A percentile compares a stretch with the other conserved stretches of the same genome.
Conservation (phyloP, 1,140 invertebrate genomes). For the Drosophila mauritiana region DNA sequence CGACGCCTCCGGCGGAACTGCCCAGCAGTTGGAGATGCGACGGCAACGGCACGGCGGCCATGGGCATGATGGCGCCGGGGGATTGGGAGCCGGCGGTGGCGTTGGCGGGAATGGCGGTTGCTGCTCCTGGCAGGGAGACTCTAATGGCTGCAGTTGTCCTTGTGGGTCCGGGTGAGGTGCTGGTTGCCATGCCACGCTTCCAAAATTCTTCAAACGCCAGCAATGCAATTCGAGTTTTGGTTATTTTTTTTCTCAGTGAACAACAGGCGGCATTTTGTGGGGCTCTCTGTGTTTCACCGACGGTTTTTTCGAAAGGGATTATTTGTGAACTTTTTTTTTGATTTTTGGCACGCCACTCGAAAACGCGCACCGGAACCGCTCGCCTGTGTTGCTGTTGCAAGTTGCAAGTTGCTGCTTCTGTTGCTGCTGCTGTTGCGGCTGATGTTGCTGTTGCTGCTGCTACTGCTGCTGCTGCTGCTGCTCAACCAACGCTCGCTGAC, state of each 20-base stretch:
- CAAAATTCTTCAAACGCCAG: not conserved
- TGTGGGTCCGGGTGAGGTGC: slow-evolving; percentile 42
- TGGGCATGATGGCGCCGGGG: slow-evolving; percentile 54
- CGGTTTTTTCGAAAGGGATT: slow-evolving; percentile 7
- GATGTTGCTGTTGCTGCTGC: slow-evolving; percentile 18
- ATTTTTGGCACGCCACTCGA: slow-evolving; percentile 3
- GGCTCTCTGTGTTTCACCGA: slow-evolving; percentile 28
- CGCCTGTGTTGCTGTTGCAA: slow-evolving; percentile 20
- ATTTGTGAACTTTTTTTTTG: not conserved
- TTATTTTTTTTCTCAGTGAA: not conserved
- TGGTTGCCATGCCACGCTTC: slow-evolving; percentile 35
- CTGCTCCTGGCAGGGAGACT: slow-evolving; percentile 19
- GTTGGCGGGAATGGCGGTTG: slow-evolving; percentile 4
- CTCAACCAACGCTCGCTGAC: slow-evolving; percentile 42
- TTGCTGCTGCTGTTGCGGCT: slow-evolving; percentile 29
- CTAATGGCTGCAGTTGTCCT: slow-evolving; percentile 45
- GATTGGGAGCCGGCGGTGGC: not conserved
- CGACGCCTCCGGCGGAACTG: slow-evolving; percentile 28
- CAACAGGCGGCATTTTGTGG: slow-evolving; percentile 15
- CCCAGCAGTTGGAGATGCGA: slow-evolving; percentile 58
- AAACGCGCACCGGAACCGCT: slow-evolving; percentile 39
- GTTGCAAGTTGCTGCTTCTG: slow-evolving; percentile 24
- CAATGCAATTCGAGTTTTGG: too few species aligned
- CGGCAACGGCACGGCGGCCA: slow-evolving; percentile 60
- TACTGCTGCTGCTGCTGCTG: slow-evolving; percentile 16